These are phyloP conservation scores for Indicator indicator DNA, from an alignment of 2,113 vertebrate genomes.

Conservation along the genomic window DNA sequence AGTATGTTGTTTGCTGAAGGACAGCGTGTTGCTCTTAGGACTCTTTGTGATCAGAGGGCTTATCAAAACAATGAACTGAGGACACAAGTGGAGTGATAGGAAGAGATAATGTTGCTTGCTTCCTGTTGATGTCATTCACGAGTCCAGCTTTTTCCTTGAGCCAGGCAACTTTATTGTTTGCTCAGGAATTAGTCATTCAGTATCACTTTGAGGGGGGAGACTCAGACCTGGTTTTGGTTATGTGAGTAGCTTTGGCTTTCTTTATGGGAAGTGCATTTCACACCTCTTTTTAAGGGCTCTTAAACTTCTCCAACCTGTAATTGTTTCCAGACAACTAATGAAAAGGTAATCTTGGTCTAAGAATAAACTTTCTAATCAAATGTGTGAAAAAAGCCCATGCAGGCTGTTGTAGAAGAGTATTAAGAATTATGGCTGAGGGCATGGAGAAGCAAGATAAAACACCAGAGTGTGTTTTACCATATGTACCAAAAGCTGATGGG, in stretches of 20 bases:
- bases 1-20: not conserved
- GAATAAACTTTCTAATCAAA: not conserved
- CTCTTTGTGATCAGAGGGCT: not conserved
- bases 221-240: not conserved
- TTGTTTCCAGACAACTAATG: not conserved
- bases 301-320: not conserved
- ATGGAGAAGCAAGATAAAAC: not conserved
- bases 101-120: constrained; percentile 47
- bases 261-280: not conserved
- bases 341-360: not conserved
- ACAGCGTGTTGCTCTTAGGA: not conserved
- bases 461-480: not conserved
- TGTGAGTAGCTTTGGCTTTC: not conserved
- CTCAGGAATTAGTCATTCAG: constrained; percentile 1
- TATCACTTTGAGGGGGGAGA: not conserved
- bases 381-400: rapidly evolving
- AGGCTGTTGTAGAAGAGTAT: not conserved
- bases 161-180: constrained; percentile 39
- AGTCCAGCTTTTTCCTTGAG: constrained; percentile 34
- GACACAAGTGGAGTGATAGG: constrained; percentile 36
- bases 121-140: constrained; percentile 52
- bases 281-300: not conserved
- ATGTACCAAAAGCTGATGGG: not conserved
- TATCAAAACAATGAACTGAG: not conserved
- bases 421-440: not conserved